These are phyloP conservation scores for Tapirus terrestris DNA, from an alignment of 2,113 vertebrate genomes.

Conservation along the genomic window DNA sequence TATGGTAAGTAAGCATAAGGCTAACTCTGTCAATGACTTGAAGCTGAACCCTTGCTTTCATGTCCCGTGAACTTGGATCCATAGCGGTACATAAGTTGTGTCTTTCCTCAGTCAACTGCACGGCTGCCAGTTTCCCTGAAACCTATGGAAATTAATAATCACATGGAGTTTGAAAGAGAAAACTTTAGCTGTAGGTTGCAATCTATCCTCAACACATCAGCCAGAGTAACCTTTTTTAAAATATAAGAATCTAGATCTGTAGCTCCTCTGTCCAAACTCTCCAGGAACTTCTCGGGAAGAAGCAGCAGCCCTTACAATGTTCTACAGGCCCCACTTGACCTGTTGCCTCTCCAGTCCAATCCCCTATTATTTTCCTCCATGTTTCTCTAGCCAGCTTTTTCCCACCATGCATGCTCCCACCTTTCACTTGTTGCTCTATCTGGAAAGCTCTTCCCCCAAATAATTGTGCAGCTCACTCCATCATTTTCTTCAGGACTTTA, in stretches of 20 bases:
- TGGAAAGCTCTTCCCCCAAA: not conserved
- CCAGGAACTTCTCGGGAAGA: not conserved
- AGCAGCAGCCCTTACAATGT: not conserved
- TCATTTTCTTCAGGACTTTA: not conserved
- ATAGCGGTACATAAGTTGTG: not conserved
- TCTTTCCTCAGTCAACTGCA: not conserved
- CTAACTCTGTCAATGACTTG: not conserved
- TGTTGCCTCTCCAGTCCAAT: not conserved
- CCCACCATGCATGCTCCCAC: not conserved
- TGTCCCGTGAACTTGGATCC: not conserved
- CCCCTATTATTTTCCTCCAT: not conserved
- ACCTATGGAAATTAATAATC: not conserved
- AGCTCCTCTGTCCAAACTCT: not conserved
- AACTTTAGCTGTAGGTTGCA: not conserved
- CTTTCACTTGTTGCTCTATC: not conserved
- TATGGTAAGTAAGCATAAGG: not conserved
- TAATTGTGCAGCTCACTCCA: not conserved
- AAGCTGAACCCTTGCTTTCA: not conserved
- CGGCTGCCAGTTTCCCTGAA: not conserved
- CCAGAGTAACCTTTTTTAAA: not conserved
- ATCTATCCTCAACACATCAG: not conserved
- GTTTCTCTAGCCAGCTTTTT: not conserved
- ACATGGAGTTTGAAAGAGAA: not conserved
- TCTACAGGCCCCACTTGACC: not conserved
- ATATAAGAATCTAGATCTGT: not conserved